Percentiles rank a stretch among this genome's conserved stretches.
phyloP scores from a whole-genome alignment of 2,797 vertebrate species.

The Poliocrania exsul region DNA sequence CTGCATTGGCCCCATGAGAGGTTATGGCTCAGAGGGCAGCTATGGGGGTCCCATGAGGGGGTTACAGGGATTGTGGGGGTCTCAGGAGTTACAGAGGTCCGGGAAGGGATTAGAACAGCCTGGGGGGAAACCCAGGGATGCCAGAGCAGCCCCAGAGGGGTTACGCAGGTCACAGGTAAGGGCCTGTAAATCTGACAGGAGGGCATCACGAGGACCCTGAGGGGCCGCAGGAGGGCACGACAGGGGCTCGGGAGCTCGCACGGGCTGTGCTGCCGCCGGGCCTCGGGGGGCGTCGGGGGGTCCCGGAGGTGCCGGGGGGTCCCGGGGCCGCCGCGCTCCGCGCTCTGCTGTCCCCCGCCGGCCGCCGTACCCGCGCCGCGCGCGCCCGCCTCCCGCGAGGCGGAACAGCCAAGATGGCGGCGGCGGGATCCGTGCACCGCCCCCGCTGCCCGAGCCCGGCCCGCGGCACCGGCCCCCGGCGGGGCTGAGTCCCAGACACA shows the following conservation, averaged over 20 bases:
- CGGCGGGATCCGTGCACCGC: not conserved
- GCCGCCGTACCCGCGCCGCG: constrained; percentile 15
- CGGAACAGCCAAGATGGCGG: constrained; percentile 31
- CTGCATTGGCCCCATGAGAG: not conserved
- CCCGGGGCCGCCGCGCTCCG: not conserved
- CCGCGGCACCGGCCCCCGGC: not conserved
- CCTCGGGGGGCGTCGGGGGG: fast-evolving
- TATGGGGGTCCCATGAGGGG: not conserved
- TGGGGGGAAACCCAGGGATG: not conserved
- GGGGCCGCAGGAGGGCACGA: not conserved
- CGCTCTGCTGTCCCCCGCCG: not conserved
- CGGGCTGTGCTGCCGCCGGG: fast-evolving
- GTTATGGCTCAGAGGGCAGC: not conserved
- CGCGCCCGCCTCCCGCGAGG: not conserved
- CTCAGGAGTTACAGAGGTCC: too few species aligned
- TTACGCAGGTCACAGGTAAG: not conserved
- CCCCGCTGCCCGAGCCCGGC: not conserved
- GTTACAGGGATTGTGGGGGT: too few species aligned
- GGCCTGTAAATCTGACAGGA: not conserved
- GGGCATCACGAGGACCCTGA: too few species aligned
- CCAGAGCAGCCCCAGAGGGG: not conserved
- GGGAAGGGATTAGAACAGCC: not conserved
- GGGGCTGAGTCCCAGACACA: too few species aligned
- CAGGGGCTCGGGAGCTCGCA: not conserved
- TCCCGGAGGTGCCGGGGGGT: too few species aligned